These are phyloP conservation scores for Myotis brandtii DNA, from an alignment of 2,113 vertebrate genomes.

Conservation along the genomic window DNA sequence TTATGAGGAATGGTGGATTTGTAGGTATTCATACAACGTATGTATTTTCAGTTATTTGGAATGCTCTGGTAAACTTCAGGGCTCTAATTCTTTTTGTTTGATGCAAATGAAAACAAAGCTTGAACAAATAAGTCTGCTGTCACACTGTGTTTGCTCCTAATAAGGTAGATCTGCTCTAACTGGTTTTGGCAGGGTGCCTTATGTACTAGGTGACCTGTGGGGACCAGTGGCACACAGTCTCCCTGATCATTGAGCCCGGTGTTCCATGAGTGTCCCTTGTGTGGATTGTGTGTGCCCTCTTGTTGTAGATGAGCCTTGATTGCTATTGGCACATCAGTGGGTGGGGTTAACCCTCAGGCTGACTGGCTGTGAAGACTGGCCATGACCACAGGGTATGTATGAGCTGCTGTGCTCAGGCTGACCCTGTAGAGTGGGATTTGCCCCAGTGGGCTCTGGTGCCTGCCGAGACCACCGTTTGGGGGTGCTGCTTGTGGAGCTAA, in stretches of 20 bases:
- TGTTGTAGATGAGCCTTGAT: neutral
- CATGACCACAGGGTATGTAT: neutral
- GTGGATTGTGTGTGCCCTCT: neutral
- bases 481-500: neutral
- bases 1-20: neutral
- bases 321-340: neutral
- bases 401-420: neutral
- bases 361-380: neutral
- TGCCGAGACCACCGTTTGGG: neutral
- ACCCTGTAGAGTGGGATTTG: neutral
- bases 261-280: neutral
- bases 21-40: neutral
- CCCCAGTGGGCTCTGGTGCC: no score
- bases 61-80: neutral
- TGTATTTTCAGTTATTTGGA: neutral
- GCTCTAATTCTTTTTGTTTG: neutral
- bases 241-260: neutral
- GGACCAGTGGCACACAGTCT: neutral
- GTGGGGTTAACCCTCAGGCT: neutral
- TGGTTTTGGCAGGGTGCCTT: neutral
- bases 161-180: neutral
- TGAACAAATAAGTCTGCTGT: neutral
- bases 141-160: neutral
- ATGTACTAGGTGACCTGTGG: neutral
- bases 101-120: constrained; percentile 18